A percentile compares a stretch with the other conserved stretches of the same genome.
These are phyloP conservation scores for Eulithis testata DNA, from an alignment of 2,888 invertebrate genomes.

Conservation along the genomic window DNA sequence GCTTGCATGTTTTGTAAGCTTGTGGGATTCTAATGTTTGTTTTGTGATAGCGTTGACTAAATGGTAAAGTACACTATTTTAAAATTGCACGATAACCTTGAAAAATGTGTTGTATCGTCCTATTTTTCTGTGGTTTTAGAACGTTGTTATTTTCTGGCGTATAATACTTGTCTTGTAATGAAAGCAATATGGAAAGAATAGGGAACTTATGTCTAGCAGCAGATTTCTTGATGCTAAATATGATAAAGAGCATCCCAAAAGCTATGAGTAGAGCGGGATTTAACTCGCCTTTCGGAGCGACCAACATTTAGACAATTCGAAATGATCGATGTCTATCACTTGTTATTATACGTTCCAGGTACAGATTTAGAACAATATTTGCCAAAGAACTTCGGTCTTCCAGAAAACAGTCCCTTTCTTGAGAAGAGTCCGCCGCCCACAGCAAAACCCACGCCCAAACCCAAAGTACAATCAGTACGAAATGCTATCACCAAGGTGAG, in stretches of 20 bases:
- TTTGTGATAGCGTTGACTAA: slow-evolving; percentile 31
- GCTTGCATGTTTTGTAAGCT: slow-evolving; percentile 39
- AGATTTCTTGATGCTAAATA: neutral
- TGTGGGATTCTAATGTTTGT: slow-evolving; percentile 34
- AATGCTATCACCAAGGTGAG: slow-evolving; percentile 71
- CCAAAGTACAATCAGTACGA: slow-evolving; percentile 64
- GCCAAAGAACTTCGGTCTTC: slow-evolving; percentile 86
- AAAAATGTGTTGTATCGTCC: neutral
- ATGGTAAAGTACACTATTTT: neutral
- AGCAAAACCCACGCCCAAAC: slow-evolving; percentile 69
- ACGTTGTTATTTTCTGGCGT: too few species aligned
- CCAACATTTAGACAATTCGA: neutral
- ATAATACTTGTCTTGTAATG: too few species aligned
- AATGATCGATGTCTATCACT: neutral
- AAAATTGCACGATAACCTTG: neutral
- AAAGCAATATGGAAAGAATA: too few species aligned
- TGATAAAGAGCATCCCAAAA: neutral
- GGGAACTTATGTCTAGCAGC: too few species aligned
- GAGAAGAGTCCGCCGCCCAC: slow-evolving; percentile 80
- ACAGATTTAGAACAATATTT: slow-evolving; percentile 86
- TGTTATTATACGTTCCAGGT: slow-evolving; percentile 62
- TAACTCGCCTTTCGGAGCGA: too few species aligned
- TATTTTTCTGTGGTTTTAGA: neutral
- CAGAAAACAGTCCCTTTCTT: slow-evolving; percentile 79
- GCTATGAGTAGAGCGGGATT: too few species aligned